phyloP scores from a whole-genome alignment of 2,888 invertebrate genomes.

The Neoitamus cyanurus region DNA sequence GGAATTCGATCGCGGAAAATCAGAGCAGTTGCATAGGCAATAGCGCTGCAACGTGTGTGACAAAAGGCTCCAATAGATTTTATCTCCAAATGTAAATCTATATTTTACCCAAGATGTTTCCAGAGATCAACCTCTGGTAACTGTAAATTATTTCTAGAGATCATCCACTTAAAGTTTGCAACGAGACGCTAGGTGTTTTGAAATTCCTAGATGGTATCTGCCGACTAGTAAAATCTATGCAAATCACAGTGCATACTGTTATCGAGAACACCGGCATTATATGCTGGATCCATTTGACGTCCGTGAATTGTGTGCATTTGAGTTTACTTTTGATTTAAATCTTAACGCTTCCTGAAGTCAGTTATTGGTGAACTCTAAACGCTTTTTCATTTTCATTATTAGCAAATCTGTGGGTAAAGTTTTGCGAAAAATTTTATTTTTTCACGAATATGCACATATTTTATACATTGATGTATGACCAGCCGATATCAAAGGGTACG shows the following conservation, averaged over 20 bases:
- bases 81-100: slow-evolving; percentile 35
- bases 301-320: neutral
- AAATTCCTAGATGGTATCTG: neutral
- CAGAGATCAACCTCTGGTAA: slow-evolving; percentile 17
- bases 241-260: neutral
- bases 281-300: neutral
- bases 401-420: neutral
- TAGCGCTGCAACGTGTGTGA: slow-evolving; percentile 8
- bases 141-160: slow-evolving; percentile 20
- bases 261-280: neutral
- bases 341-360: neutral
- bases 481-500: neutral
- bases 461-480: neutral
- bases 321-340: neutral
- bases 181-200: neutral
- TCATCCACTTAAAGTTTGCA: neutral
- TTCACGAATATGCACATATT: neutral
- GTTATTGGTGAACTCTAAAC: neutral
- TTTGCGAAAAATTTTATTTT: neutral
- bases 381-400: neutral
- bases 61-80: slow-evolving; percentile 20
- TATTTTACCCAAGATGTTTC: slow-evolving; percentile 9
- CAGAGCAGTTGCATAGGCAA: neutral
- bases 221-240: neutral
- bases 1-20: neutral